Percentiles rank a stretch among this genome's conserved stretches.
Evolutionary conservation across 2,113 vertebrate genomes (phyloP).

Genomic region (Megaceryle torquata): DNA sequence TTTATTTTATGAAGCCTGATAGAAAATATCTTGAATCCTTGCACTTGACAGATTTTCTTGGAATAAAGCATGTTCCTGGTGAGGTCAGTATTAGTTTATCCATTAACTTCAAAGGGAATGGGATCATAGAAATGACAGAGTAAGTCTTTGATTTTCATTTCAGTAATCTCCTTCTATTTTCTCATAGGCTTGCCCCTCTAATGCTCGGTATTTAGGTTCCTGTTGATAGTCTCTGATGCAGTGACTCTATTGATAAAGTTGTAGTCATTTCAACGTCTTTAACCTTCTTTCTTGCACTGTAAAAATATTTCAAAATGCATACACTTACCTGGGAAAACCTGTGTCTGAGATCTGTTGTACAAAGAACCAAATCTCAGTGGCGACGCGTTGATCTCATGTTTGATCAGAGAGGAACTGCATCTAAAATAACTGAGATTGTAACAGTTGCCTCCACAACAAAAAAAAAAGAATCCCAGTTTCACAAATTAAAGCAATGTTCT

Average conservation of each 20-base stretch:
- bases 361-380: not conserved
- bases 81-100: conserved; percentile 62
- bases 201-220: conserved; percentile 14
- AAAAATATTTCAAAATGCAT: not conserved
- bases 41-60: conserved; percentile 42
- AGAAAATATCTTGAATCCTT: conserved; percentile 33
- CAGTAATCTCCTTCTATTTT: conserved; percentile 54
- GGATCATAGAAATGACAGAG: conserved; percentile 51
- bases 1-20: not conserved
- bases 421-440: conserved; percentile 43
- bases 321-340: not conserved
- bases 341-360: not conserved
- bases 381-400: conserved; percentile 6
- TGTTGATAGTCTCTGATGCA: conserved; percentile 34
- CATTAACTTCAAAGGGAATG: conserved; percentile 62
- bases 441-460: conserved; percentile 51
- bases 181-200: not conserved
- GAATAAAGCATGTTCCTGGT: conserved; percentile 38
- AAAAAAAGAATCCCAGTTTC: conserved; percentile 50
- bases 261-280: conserved; percentile 25
- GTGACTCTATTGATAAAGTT: conserved; percentile 23
- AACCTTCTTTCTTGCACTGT: not conserved
- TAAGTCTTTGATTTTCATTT: conserved; percentile 58
- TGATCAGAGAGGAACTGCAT: conserved; percentile 55
- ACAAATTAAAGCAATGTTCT: conserved; percentile 74